Base-by-base conservation (phyloP, 2,113 vertebrate species). In the Oryzias curvinotus region DNA sequence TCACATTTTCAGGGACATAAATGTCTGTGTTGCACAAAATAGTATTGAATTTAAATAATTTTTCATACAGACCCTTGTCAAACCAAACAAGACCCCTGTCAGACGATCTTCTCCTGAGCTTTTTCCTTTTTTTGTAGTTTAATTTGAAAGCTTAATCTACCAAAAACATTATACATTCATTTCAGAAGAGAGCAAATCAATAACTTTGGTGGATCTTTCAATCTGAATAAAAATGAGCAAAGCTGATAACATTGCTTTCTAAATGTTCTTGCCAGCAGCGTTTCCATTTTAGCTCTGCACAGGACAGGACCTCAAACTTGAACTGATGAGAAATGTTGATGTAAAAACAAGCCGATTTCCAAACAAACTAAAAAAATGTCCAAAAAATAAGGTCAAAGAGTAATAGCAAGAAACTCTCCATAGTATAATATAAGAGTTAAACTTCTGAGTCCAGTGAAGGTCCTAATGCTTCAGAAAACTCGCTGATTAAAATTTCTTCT, bases 181-280 rank as follows among this genome's bases (percentile, higher is more conserved):
- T 78, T 75, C 47, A 7, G 56, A 23, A 45, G 78, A 78, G 64
- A 65, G 73, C 52, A 80, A 83, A 85, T 81, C 77, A 65, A 78
- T 85, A 73, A 42, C 52, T 57, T 7, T 21, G 28, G 18, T 19
- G 25, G 26, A 58, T 55, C 65, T n/a, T 66, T 81, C 77, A 66
- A 30, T 60, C 56, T 71, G 66, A 69, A 57, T 60, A 50, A 61
- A 72, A 62, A 14, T 14, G 52, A 51, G 14, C 53, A 49, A 59
- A 53, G 7, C 52, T 17, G 16, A 45, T n/a, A 57, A 14, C 0
- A 0, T 55, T 53, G 62, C 50, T 18, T 48, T 62, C 48, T 54
- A 52, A 51, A 42, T 52, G 45, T 57, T 53, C 18, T 23, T 67
- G n/a, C 68, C 55, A 64, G 25, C 54, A 26, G 42, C 44, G 57